Evolutionary conservation across 2,888 invertebrate genomes (phyloP).

Genomic region (Disparrhopalites patrizii): DNA sequence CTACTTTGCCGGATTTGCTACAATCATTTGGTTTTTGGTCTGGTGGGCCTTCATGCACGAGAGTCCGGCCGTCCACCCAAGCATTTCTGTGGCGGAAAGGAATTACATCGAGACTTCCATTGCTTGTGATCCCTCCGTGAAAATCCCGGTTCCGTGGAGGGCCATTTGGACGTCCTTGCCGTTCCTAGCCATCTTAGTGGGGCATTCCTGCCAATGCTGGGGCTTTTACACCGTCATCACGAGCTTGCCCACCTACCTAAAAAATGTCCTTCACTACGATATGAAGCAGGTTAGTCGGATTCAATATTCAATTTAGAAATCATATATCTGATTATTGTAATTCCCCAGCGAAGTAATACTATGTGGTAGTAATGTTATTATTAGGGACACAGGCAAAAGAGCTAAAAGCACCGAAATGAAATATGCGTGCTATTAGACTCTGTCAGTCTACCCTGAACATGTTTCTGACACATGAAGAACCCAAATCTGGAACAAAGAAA

Average conservation of each 20-base stretch:
- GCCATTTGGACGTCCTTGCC: conserved; percentile 69
- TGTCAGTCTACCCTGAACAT: no score
- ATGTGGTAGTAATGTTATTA: neutral
- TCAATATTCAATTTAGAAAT: neutral
- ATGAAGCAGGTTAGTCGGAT: conserved; percentile 63
- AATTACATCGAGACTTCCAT: conserved; percentile 55
- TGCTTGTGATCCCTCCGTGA: conserved; percentile 21
- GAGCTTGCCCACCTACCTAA: conserved; percentile 78
- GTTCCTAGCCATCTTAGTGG: conserved; percentile 76
- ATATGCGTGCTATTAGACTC: no score
- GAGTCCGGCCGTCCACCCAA: conserved; percentile 67
- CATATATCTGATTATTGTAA: neutral
- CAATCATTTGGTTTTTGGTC: conserved; percentile 74
- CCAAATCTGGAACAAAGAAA: no score
- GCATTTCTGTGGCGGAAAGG: conserved; percentile 68
- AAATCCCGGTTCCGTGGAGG: conserved; percentile 65
- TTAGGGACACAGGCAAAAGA: no score
- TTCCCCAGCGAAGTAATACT: neutral
- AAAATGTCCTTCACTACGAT: conserved; percentile 73
- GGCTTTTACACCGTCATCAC: conserved; percentile 79
- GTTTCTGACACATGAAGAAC: no score
- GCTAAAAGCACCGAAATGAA: no score
- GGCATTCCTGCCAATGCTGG: conserved; percentile 79
- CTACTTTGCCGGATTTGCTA: conserved; percentile 74
- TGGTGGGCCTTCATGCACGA: conserved; percentile 73